Evolutionary conservation across 2,797 vertebrate genomes (phyloP).

Genomic region (Ptychadena robeensis): DNA sequence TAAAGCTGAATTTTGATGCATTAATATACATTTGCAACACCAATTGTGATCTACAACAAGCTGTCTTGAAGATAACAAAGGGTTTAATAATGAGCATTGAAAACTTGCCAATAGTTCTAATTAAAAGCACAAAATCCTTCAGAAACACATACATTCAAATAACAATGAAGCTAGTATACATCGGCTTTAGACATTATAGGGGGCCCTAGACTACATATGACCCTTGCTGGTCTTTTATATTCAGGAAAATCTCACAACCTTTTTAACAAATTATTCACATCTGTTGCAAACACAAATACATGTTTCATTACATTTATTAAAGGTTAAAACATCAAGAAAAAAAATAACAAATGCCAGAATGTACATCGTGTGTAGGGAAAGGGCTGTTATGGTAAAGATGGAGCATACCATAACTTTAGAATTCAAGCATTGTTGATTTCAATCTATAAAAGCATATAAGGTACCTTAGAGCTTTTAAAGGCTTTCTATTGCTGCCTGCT

Average conservation of each 20-base stretch:
- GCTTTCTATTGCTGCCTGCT: too few species aligned
- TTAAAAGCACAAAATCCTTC: constrained; percentile 6
- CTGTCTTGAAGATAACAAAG: not conserved
- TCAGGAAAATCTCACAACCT: not conserved
- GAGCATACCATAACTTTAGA: too few species aligned
- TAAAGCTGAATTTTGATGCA: not conserved
- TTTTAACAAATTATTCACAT: too few species aligned
- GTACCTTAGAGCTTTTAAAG: too few species aligned
- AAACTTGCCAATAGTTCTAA: constrained; percentile 4
- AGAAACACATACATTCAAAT: constrained; percentile 5
- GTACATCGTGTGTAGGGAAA: too few species aligned
- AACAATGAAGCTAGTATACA: not conserved
- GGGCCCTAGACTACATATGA: not conserved
- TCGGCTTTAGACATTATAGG: not conserved
- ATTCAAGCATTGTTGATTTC: too few species aligned
- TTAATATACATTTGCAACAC: not conserved
- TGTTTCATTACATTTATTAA: too few species aligned
- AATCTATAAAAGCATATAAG: too few species aligned
- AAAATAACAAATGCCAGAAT: too few species aligned
- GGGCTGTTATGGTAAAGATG: too few species aligned
- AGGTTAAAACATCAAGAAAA: too few species aligned
- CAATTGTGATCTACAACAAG: constrained; percentile 9
- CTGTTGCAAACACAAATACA: too few species aligned
- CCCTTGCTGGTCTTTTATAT: constrained; percentile 12
- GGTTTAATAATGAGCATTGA: constrained; percentile 8